Percentiles rank a stretch among this genome's conserved stretches.
Conservation (phyloP, 1,140 invertebrate genomes). For the Marisa cornuarietis region DNA sequence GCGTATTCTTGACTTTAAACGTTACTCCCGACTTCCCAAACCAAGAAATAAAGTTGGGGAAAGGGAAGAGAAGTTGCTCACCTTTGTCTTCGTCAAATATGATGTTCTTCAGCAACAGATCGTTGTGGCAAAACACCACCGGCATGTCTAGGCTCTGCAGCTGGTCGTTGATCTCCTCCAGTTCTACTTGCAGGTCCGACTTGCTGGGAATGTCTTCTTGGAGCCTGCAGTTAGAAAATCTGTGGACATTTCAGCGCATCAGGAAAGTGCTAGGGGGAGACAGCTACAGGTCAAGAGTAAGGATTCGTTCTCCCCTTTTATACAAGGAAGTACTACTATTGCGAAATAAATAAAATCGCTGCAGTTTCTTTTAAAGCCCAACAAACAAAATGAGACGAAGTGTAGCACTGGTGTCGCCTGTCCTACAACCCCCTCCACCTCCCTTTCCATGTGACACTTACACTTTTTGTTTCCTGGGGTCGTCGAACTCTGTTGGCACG, state of each 20-base stretch:
- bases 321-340: too few relatives aligned
- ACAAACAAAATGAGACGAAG: too few relatives aligned
- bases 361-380: too few relatives aligned
- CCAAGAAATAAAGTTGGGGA: not conserved
- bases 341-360: too few relatives aligned
- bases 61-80: not conserved
- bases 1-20: not conserved
- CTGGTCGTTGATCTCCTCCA: constrained; percentile 74
- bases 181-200: constrained; percentile 76
- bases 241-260: too few relatives aligned
- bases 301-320: not conserved
- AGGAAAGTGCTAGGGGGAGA: not conserved
- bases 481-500: constrained; percentile 46
- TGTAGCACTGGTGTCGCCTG: too few relatives aligned
- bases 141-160: constrained; percentile 77
- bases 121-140: constrained; percentile 97
- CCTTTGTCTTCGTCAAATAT: constrained; percentile 74
- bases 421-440: not conserved
- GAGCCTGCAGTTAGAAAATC: constrained; percentile 70
- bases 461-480: constrained; percentile 48
- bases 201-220: constrained; percentile 75
- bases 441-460: constrained; percentile 24
- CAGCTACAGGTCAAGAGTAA: not conserved
- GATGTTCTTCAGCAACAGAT: constrained; percentile 93
- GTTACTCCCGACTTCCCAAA: not conserved